Percentiles rank a stretch among this genome's conserved stretches.
phyloP scores from a whole-genome alignment of 2,888 invertebrate genomes.

The Cheiracanthium punctorium region DNA sequence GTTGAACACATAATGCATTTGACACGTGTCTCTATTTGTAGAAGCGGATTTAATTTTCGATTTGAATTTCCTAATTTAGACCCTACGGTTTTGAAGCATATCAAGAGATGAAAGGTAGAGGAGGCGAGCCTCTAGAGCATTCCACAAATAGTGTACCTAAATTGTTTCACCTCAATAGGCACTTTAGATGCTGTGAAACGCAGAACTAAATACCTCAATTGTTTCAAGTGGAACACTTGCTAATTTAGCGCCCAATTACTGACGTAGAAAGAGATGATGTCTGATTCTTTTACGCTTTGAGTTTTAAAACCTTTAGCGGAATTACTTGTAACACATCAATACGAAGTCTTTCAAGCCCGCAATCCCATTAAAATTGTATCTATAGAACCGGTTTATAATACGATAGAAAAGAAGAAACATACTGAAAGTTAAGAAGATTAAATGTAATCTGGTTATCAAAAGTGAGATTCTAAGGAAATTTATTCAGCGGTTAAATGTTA shows the following conservation, averaged over 20 bases:
- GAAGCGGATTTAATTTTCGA: neutral
- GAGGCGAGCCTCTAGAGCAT: neutral
- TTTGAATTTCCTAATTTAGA: neutral
- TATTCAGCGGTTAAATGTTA: no score
- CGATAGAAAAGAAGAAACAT: no score
- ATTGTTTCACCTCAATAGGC: neutral
- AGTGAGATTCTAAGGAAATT: no score
- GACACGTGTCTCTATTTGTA: neutral
- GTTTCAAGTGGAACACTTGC: neutral
- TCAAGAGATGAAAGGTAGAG: neutral
- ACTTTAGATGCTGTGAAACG: neutral
- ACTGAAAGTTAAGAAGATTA: no score
- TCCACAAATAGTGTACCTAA: neutral
- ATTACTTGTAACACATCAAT: no score
- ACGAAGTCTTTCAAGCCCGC: no score
- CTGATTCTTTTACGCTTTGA: no score
- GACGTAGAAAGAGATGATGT: no score
- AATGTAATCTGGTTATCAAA: no score
- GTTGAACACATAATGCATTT: neutral
- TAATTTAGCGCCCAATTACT: neutral
- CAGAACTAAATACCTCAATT: neutral
- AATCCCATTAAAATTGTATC: no score
- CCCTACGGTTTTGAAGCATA: neutral
- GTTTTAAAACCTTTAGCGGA: no score
- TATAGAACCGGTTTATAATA: no score